Conservation (phyloP, 2,113 vertebrate species). For the Spheniscus mendiculus region DNA sequence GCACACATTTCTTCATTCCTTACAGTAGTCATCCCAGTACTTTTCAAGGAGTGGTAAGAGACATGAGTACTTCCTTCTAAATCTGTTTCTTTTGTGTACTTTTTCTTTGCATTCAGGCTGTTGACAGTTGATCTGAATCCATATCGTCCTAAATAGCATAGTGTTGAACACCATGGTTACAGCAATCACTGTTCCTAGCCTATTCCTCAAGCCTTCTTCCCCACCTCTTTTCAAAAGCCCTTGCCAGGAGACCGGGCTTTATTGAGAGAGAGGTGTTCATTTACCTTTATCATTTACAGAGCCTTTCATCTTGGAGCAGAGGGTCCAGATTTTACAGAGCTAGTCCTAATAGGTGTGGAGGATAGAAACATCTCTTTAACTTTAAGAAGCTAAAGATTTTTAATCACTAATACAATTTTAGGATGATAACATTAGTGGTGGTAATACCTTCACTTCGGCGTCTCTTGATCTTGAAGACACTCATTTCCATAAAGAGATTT, state of each 20-base stretch:
- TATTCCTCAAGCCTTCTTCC: not conserved
- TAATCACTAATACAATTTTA: not conserved
- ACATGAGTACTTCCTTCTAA: not conserved
- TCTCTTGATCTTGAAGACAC: not conserved
- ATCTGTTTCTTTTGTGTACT: not conserved
- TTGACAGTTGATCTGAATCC: not conserved
- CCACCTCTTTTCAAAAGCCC: not conserved
- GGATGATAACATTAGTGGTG: not conserved
- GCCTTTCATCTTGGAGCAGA: not conserved
- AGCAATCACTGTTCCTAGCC: not conserved
- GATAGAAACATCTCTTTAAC: not conserved
- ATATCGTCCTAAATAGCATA: not conserved
- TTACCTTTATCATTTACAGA: not conserved
- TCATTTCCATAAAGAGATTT: not conserved
- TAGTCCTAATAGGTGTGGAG: not conserved
- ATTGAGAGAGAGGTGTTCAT: not conserved
- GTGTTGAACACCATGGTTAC: not conserved
- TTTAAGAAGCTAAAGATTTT: not conserved
- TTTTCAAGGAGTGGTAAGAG: not conserved
- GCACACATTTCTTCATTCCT: not conserved
- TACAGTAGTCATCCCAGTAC: not conserved
- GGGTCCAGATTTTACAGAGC: not conserved
- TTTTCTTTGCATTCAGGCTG: not conserved
- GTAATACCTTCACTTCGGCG: not conserved
- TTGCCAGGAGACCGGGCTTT: not conserved